Evolutionary conservation across 2,888 invertebrate genomes (phyloP).

Genomic region (Palloptera scutellata): DNA sequence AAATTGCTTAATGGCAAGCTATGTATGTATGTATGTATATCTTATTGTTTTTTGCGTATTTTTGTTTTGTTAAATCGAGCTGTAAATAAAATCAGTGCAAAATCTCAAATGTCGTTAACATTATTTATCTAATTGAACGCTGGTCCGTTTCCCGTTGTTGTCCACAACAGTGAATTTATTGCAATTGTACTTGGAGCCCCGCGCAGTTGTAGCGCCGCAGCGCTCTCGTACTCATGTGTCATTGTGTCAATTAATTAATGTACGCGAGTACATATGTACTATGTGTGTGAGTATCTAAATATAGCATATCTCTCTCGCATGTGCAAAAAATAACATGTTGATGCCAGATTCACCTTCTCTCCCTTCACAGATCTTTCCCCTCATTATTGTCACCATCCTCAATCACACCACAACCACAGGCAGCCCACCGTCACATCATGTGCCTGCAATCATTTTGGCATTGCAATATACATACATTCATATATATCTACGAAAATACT

Average conservation of each 20-base stretch:
- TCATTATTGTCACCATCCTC: background rate
- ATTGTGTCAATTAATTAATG: background rate
- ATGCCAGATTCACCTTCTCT: background rate
- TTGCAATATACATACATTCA: background rate
- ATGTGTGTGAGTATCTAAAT: slow-evolving; percentile 17
- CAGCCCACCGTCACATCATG: slow-evolving; percentile 18
- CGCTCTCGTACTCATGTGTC: background rate
- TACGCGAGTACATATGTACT: background rate
- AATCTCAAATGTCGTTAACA: background rate
- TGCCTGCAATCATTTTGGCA: slow-evolving; percentile 24
- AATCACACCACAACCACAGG: background rate
- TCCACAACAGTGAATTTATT: background rate
- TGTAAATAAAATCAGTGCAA: too few species aligned
- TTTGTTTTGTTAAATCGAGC: too few species aligned
- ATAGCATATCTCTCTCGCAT: slow-evolving; percentile 15
- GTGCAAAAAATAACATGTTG: slow-evolving; percentile 10
- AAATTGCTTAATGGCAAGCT: background rate
- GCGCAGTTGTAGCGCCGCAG: too few species aligned
- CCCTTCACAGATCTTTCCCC: too few species aligned
- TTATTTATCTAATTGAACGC: slow-evolving; percentile 16
- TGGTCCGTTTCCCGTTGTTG: too few species aligned
- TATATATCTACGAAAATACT: background rate
- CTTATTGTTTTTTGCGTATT: background rate
- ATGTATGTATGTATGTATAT: background rate
- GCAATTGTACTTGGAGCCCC: too few species aligned